Evolutionary conservation across 2,113 vertebrate genomes (phyloP), one percentile per base, ranked within the genome.

Genomic region (Xerus inauris): DNA sequence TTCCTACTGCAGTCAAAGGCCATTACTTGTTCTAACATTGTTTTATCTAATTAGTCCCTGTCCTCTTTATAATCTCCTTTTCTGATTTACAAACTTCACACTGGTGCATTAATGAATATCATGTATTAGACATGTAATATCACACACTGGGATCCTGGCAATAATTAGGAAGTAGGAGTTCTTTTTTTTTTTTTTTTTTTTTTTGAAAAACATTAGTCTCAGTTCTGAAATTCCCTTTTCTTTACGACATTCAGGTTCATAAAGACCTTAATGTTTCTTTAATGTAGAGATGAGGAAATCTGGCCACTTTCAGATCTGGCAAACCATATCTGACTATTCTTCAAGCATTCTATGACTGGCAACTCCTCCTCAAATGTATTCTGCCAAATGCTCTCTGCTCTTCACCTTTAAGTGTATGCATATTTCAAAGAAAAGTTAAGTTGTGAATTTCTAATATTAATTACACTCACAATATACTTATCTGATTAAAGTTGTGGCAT

Each of bases 201-300:
- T 28, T 20, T 4, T 67, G 83, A 97, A 81, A 94, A 77, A 80
- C 73, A 62, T 96, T 91, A 96, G 79, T 77, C 76, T 96, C 82
- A 89, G 89, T n/a, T 95, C 69, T 76, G 71, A 94, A 87, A 83
- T 84, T 88, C 22, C 65, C 35, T 87, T 94, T 91, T 49, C n/a
- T 95, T 89, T 75, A 76, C 10, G 73, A 94, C 59, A 32, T 89
- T 87, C 80, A 69, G 79, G 94, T 94, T 93, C 80, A 91, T 95
- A 97, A 97, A 93, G 75, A 73, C 69, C 12, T 96, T 96, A 97
- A 97, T 96, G 65, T 91, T 93, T 54, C 94, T 95, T 96, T 97
- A 96, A 97, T 89, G 79, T 96, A 84, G 79, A 97, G 82, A 97
- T 84, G 93, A 96, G 91, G 87, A 96, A 97, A 93, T 16, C 93